Evolutionary conservation across 2,113 vertebrate species (phyloP), one percentile per base, ranked within the genome.

Genomic region (Alethe castanea): DNA sequence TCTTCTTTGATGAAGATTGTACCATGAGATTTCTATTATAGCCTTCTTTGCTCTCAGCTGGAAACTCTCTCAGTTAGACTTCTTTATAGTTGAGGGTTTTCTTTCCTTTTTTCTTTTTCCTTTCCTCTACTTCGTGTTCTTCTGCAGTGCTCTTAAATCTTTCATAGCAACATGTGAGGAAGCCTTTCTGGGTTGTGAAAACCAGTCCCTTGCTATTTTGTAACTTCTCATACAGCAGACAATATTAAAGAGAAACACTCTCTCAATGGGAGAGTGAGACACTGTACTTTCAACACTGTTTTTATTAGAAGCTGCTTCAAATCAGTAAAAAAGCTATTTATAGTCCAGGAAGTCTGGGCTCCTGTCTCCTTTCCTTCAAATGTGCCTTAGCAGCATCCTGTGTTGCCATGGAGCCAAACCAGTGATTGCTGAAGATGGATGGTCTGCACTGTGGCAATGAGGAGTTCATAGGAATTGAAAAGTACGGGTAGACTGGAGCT

Each of bases 41-140:
- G 38, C 42, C 59, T 79, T 36, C 74, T 96, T 90, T 93, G 35
- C 79, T 94, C 87, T 95, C 89, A 88, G 94, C 71, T 90, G 90
- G 91, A 94, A 82, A 61, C 35, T 77, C 50, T 61, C 36, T 74
- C 61, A 69, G 42, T 86, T 83, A 84, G 84, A 82, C 64, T 77
- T 91, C 84, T 91, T 92, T 77, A 69, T 72, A 61, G 81, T 33
- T 72, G 50, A 69, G n/a, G 17, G 4, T 11, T 94, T 91, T 81
- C 28, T 69, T 81, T 50, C 10, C 14, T 67, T 60, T 33, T 53
- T 85, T 33, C 35, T 56, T 33, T 92, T 35, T 64, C 11, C 22
- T 85, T 85, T 69, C 22, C n/a, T 81, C 26, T 22, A 35, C 38
- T 60, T 71, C 28, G 9, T 71, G 65, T 69, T 95, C 81, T 95